Base-by-base conservation (phyloP, 2,888 invertebrate species). In the Nycteola revayana region DNA sequence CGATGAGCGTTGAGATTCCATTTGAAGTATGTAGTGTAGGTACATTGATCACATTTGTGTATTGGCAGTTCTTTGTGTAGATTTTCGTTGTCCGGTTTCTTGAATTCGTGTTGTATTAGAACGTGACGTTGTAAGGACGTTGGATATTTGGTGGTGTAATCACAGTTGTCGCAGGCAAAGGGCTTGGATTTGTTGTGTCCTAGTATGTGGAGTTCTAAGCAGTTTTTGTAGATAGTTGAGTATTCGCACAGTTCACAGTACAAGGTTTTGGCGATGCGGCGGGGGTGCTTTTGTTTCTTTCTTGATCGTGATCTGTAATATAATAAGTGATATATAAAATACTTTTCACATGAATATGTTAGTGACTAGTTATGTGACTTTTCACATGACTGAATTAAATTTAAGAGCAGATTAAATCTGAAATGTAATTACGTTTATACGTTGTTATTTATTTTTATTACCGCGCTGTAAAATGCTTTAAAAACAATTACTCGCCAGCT, bases 91-190 rank as follows among this genome's bases (percentile, higher is more conserved):
- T 35, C 20, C 0, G 7, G 1, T 1, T 63, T 48, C 17, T 57
- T 57, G 1, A 40, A 28, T 0, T 64, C 52, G 7, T 81, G 80
- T 29, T 69, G 63, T 0, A 74, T 66, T 1, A 59, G 34, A 0
- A 68, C 37, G 9, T 83, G 83, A 0, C 81, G 38, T 1, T 60
- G 57, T 0, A 82, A 28, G 0, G 78, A 68, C 0, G 63, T 60
- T 0, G 71, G 64, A 17, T 77, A 80, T 37, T 64, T 78, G 0
- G 81, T 75, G 0, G 62, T 60, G 26, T 80, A 83, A 0, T 52
- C 47, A 8, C 83, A 83, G 0, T 34, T 10, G 0, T 50, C 41
- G 1, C 82, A 83, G 0, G 55, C 26, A 7, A 51, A 62, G 0
- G 77, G 72, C 20, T 73, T 75, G 0, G 32, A 10, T 1, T 63